Percentiles rank a stretch among this genome's conserved stretches.
phyloP scores from a whole-genome alignment of 2,797 vertebrate species.

The Serranus cabrilla region DNA sequence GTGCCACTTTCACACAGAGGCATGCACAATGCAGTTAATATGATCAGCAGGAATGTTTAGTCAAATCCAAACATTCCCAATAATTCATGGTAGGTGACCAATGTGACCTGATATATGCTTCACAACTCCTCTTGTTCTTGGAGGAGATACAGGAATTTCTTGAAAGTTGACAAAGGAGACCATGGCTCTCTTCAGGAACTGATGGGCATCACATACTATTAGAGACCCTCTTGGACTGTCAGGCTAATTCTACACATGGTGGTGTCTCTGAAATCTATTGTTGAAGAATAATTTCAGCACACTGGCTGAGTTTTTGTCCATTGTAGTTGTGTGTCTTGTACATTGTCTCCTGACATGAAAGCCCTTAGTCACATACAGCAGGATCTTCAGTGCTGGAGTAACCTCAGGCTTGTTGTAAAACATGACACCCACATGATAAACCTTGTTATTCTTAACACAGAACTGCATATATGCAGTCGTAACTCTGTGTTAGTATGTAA shows the following conservation, averaged over 20 bases:
- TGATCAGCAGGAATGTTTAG: neutral
- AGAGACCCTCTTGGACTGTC: neutral
- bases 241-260: neutral
- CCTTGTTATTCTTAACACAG: neutral
- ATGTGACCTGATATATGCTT: neutral
- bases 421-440: neutral
- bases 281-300: conserved; percentile 3
- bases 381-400: neutral
- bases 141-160: neutral
- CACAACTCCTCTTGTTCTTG: neutral
- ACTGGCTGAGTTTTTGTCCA: neutral
- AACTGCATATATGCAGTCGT: neutral
- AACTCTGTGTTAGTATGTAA: neutral
- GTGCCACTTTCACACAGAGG: neutral
- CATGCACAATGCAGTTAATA: neutral
- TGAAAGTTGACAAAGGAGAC: neutral
- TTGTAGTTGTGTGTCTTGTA: neutral
- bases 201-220: neutral
- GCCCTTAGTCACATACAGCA: neutral
- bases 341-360: neutral
- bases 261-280: neutral
- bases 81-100: neutral
- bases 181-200: neutral
- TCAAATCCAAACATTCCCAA: neutral
- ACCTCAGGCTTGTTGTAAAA: neutral